Percentiles rank a stretch among this genome's conserved stretches.
Conservation (phyloP, 2,888 invertebrate genomes). For the Aproaerema taeniolella region DNA sequence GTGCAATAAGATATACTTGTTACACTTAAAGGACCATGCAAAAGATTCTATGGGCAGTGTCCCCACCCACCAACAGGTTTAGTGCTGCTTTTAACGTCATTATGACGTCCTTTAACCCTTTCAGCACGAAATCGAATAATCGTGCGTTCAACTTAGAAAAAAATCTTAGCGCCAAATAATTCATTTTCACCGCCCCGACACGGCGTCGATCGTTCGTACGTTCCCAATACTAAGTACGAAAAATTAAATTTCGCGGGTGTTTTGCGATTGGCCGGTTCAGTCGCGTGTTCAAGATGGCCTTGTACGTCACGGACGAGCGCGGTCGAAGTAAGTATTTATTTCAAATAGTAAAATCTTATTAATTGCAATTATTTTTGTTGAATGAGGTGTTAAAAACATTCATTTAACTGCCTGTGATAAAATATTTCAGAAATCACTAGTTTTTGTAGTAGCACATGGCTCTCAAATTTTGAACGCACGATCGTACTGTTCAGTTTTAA, state of each 20-base stretch:
- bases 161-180: background rate
- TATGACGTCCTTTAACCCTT: too few relatives aligned
- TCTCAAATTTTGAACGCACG: conserved; percentile 3
- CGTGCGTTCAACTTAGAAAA: conserved; percentile 6
- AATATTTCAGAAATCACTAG: background rate
- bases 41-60: too few relatives aligned
- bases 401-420: background rate
- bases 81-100: too few relatives aligned
- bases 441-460: background rate
- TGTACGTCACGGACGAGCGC: background rate
- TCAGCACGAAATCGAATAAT: background rate
- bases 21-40: too few relatives aligned
- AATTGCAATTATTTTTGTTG: background rate
- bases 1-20: too few relatives aligned
- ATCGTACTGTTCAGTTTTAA: background rate
- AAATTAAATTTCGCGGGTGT: background rate
- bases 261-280: background rate
- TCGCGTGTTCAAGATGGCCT: conserved; percentile 2
- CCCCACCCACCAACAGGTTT: too few relatives aligned
- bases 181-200: background rate
- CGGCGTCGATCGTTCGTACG: conserved; percentile 1
- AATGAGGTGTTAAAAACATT: background rate
- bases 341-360: background rate
- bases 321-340: conserved; percentile 2
- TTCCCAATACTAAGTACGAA: background rate